A percentile compares a stretch with the other conserved stretches of the same genome.
Evolutionary conservation across 2,113 vertebrate species (phyloP).

Genomic region (Oceanodroma tethys): DNA sequence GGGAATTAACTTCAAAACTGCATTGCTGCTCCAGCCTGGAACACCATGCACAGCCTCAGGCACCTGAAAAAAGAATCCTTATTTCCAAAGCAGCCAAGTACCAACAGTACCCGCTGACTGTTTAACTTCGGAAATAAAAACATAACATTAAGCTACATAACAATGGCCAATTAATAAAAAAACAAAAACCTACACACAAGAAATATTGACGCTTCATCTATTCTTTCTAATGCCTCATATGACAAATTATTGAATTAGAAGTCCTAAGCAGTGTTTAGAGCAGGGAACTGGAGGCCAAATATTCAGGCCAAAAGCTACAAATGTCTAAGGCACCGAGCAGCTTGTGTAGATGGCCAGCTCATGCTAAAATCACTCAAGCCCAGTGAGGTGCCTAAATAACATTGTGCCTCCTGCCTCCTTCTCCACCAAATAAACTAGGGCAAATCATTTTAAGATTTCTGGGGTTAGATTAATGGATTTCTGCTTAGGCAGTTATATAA

Average conservation of each 20-base stretch:
- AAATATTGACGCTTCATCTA: not conserved
- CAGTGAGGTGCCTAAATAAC: not conserved
- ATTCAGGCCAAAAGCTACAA: slow-evolving; percentile 38
- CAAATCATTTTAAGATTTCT: not conserved
- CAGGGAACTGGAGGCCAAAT: not conserved
- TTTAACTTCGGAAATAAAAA: slow-evolving; percentile 12
- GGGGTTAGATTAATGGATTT: not conserved
- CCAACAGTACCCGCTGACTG: not conserved
- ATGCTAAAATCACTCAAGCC: not conserved
- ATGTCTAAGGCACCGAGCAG: not conserved
- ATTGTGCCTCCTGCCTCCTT: not conserved
- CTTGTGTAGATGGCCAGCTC: slow-evolving; percentile 12
- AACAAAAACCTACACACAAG: not conserved
- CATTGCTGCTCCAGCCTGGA: not conserved
- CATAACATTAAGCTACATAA: not conserved
- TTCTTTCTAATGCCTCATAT: not conserved
- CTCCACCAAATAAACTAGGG: slow-evolving; percentile 2
- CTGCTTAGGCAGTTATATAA: not conserved
- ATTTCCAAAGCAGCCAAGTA: slow-evolving; percentile 5
- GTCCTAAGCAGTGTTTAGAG: not conserved
- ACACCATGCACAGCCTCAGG: not conserved
- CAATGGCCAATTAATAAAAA: not conserved
- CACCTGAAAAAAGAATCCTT: not conserved
- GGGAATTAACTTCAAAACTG: slow-evolving; percentile 30
- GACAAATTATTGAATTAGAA: slow-evolving; percentile 12